Evolutionary conservation across 2,797 vertebrate species (phyloP), one percentile per base, ranked within the genome.

Genomic region (Lerista edwardsae): DNA sequence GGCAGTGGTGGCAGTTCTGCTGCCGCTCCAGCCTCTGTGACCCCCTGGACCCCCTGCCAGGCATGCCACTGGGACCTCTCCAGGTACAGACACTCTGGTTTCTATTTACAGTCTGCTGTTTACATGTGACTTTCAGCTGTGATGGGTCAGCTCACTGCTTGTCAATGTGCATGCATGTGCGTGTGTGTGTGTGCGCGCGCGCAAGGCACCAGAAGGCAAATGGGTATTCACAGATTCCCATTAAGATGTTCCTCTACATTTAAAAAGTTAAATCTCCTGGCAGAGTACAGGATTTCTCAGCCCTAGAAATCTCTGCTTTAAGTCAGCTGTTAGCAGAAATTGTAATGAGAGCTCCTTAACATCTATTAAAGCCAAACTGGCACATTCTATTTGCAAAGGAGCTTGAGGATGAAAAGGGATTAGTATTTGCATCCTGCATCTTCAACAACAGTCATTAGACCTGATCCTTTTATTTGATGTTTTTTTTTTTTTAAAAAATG

Each of bases 401-500:
- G 80, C 1, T n/a, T 84, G 76, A 86, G 67, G 79, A 82, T 85
- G 71, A 78, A 74, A 84, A 88, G 71, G n/a, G 11, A 86, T 82
- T 85, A 82, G 41, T 25, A 69, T 82, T 82, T 83, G 73, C 61
- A 85, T 75, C 90, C 77, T 76, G 69, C 75, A 76, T 61, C 75
- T 91, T 91, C 64, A 80, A 78, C 75, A 80, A 6, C 19, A 41
- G 39, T 87, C 41, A 84, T 87, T 81, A 90, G 51, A 75, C 41
- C 69, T 88, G 0, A 84, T 86, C 79, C 85, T 73, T 83, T 78
- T 19, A 41, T 86, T 85, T 89, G 71, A 85, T 68, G 3, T 77
- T 72, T 88, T 92, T 80, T 80, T 55, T 55, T 15, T n/a, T n/a
- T n/a, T n/a, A n/a, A n/a, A n/a, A n/a, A 90, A 87, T 86, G 55